Evolutionary conservation across 2,113 vertebrate species (phyloP).

Genomic region (Fregata magnificens): DNA sequence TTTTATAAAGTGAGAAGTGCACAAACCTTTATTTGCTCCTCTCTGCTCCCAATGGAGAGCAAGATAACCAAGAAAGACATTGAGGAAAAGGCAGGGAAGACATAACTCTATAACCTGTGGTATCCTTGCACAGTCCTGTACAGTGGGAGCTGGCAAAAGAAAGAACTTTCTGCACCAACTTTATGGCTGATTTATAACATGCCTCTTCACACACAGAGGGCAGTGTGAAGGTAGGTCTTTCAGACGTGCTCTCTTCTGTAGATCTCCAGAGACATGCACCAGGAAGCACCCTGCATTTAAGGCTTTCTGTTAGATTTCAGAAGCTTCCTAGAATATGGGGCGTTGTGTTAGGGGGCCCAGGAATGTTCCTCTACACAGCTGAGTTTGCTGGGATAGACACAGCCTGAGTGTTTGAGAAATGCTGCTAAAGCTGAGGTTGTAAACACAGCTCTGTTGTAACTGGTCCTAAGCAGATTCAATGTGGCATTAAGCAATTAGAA

Average conservation of each 20-base stretch:
- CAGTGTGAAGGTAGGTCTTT: not conserved
- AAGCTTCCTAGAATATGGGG: not conserved
- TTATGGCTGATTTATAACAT: not conserved
- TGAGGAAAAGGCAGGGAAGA: not conserved
- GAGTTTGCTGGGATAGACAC: not conserved
- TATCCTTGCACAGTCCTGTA: not conserved
- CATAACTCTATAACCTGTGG: not conserved
- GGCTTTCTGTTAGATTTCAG: not conserved
- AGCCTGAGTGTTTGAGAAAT: not conserved
- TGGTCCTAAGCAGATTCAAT: not conserved
- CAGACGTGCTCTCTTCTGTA: not conserved
- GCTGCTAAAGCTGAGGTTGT: not conserved
- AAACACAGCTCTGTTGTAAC: not conserved
- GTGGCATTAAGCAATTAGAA: not conserved
- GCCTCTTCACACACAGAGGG: not conserved
- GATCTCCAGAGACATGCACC: not conserved
- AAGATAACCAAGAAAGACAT: not conserved
- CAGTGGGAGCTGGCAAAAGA: not conserved
- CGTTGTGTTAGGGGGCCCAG: not conserved
- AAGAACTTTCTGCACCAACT: not conserved
- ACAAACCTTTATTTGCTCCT: not conserved
- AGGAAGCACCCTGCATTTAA: not conserved
- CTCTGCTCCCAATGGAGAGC: rapidly evolving
- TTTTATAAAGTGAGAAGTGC: not conserved
- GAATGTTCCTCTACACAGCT: not conserved